Conservation (phyloP, 2,797 vertebrate genomes). For the Aphelocoma californica region DNA sequence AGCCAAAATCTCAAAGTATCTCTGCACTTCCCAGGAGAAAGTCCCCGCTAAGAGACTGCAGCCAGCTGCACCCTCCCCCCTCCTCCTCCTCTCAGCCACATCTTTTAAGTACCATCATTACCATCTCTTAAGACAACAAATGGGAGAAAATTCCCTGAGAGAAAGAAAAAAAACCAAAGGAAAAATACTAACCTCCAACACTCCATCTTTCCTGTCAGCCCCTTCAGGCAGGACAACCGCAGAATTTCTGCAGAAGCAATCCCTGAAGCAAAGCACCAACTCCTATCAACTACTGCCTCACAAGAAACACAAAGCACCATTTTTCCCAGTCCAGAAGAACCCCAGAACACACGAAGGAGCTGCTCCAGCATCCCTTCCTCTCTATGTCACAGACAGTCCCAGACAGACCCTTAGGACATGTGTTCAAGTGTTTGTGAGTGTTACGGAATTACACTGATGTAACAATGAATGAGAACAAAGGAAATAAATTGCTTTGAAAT, state of each 20-base stretch:
- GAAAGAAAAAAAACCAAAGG: neutral
- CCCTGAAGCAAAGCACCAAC: neutral
- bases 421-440: neutral
- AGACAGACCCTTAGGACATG: neutral
- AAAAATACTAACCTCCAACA: neutral
- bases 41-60: neutral
- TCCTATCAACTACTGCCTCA: neutral
- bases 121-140: neutral
- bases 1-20: neutral
- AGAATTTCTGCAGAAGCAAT: neutral
- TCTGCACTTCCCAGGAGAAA: neutral
- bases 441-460: neutral
- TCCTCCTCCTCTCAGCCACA: neutral
- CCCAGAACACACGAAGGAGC: neutral
- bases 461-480: neutral
- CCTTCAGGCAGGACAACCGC: neutral
- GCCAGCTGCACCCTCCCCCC: neutral
- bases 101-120: accelerated
- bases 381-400: neutral
- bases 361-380: neutral
- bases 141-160: neutral
- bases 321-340: neutral
- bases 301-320: neutral
- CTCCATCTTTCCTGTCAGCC: neutral
- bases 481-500: neutral